These are phyloP conservation scores for Cheirogaleus major DNA, from an alignment of 2,797 vertebrate species.

Conservation along the genomic window DNA sequence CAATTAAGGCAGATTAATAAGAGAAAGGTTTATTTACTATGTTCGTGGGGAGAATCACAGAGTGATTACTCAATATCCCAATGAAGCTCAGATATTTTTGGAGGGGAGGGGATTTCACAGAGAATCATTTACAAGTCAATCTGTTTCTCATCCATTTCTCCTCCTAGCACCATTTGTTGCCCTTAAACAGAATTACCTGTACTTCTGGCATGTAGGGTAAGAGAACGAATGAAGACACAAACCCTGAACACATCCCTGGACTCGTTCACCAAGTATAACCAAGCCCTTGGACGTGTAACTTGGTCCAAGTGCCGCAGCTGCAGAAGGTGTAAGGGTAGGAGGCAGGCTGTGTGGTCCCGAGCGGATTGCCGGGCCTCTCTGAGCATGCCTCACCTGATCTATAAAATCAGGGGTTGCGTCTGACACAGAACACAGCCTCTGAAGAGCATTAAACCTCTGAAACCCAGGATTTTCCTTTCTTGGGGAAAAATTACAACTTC, in stretches of 20 bases:
- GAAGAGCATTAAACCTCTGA: not conserved
- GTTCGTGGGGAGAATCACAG: too few species aligned
- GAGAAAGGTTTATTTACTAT: too few species aligned
- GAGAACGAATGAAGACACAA: not conserved
- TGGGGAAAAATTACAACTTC: not conserved
- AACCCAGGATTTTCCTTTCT: not conserved
- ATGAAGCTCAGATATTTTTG: too few species aligned
- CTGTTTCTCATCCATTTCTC: too few species aligned
- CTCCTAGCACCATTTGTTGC: too few species aligned
- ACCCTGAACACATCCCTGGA: too few species aligned
- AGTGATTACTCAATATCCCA: too few species aligned
- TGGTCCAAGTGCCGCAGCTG: not conserved
- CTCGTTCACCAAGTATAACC: not conserved
- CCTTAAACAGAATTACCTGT: too few species aligned
- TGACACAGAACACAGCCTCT: not conserved
- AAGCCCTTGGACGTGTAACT: too few species aligned
- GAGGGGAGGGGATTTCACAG: too few species aligned
- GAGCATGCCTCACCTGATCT: not conserved
- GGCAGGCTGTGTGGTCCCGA: not conserved
- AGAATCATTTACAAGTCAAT: too few species aligned
- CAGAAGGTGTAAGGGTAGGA: not conserved
- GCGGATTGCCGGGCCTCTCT: not conserved
- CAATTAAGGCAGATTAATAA: too few species aligned
- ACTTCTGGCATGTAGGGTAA: not conserved
- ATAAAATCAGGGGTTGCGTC: not conserved